Conservation (phyloP, 2,888 invertebrate species). For the Drosophila diplacantha region DNA sequence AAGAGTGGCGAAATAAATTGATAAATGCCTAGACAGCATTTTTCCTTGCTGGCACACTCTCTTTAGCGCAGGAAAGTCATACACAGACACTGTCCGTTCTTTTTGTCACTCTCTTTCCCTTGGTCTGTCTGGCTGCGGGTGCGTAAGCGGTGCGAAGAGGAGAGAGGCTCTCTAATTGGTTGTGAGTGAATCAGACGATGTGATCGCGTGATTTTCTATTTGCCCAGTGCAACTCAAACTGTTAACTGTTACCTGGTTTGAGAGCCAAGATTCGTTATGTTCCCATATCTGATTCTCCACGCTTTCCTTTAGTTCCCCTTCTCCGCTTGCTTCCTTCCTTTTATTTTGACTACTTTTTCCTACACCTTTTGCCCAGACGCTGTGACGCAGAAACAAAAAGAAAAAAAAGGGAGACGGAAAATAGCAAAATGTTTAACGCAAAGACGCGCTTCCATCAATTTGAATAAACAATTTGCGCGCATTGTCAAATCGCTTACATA, state of each 20-base stretch:
- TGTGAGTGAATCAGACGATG: slow-evolving; percentile 62
- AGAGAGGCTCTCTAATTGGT: slow-evolving; percentile 50
- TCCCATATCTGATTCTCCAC: not conserved
- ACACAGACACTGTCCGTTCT: slow-evolving; percentile 9
- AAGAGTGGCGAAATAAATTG: slow-evolving; percentile 1
- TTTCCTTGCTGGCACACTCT: slow-evolving; percentile 3
- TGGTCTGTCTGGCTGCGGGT: slow-evolving; percentile 9
- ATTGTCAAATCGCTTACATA: slow-evolving; percentile 52
- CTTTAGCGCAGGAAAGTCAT: slow-evolving; percentile 1
- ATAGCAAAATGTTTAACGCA: slow-evolving; percentile 49
- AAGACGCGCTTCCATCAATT: slow-evolving; percentile 49
- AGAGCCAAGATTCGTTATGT: slow-evolving; percentile 3
- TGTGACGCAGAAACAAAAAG: slow-evolving; percentile 51
- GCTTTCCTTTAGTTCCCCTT: not conserved
- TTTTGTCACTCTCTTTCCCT: not conserved
- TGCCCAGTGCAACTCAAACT: slow-evolving; percentile 46
- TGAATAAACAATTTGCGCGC: slow-evolving; percentile 64
- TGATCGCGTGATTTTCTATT: slow-evolving; percentile 65
- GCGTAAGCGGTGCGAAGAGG: slow-evolving; percentile 26
- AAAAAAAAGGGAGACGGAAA: not conserved
- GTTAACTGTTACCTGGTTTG: slow-evolving; percentile 21
- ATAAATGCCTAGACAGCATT: slow-evolving; percentile 24
- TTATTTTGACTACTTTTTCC: not conserved
- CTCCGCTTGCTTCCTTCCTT: not conserved
- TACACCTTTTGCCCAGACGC: slow-evolving; percentile 36